Percentiles rank a stretch among this genome's conserved stretches.
phyloP scores from a whole-genome alignment of 2,797 vertebrate genomes.

The Rhinogobio ventralis region DNA sequence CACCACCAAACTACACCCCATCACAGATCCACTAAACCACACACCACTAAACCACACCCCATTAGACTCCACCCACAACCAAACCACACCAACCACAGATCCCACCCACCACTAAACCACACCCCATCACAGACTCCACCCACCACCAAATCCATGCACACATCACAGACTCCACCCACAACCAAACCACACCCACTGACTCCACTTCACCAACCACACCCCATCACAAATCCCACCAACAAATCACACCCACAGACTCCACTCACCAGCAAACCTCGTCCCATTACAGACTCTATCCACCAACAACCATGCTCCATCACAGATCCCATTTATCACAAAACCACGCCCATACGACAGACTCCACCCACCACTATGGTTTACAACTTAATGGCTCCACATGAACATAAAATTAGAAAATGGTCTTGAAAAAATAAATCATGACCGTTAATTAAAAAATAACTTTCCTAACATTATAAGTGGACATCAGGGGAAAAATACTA shows the following conservation, averaged over 20 bases:
- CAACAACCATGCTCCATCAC: not conserved
- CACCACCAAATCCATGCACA: not conserved
- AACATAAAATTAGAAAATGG: not conserved
- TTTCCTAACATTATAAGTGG: not conserved
- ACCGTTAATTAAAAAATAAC: too few relatives aligned
- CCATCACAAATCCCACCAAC: not conserved
- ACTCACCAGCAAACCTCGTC: not conserved
- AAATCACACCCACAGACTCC: not conserved
- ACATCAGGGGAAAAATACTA: not conserved
- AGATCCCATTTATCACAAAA: not conserved
- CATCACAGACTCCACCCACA: not conserved
- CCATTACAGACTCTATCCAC: not conserved
- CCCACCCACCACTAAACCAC: not conserved
- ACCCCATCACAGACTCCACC: not conserved
- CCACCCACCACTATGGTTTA: not conserved
- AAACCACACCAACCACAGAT: not conserved
- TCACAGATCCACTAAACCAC: not conserved
- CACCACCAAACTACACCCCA: not conserved
- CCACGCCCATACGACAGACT: not conserved
- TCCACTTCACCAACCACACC: not conserved
- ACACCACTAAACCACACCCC: too few relatives aligned
- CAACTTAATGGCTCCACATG: not conserved
- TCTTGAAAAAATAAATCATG: not conserved
- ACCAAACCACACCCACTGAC: not conserved
- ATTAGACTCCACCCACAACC: fast-evolving